phyloP scores from a whole-genome alignment of 2,113 vertebrate genomes.

The Lota lota region DNA sequence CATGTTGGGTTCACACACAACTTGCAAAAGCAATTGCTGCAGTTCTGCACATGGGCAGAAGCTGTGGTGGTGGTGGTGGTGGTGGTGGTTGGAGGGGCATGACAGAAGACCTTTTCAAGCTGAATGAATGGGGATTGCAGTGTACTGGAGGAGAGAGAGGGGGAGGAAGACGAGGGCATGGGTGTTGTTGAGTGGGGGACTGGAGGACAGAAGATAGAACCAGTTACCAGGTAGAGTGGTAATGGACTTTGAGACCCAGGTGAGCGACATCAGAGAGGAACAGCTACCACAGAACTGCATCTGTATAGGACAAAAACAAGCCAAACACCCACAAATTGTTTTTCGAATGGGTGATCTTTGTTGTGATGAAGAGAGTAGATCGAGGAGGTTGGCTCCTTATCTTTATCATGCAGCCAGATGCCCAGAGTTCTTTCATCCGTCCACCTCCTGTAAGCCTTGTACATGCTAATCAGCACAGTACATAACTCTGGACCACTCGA shows the following conservation, averaged over 20 bases:
- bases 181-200: conserved; percentile 20
- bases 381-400: conserved; percentile 44
- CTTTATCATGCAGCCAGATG: conserved; percentile 47
- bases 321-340: conserved; percentile 24
- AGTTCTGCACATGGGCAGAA: not conserved
- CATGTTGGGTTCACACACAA: not conserved
- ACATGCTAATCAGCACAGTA: conserved; percentile 10
- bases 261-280: conserved; percentile 42
- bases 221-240: conserved; percentile 28
- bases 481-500: not conserved
- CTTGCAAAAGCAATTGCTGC: not conserved
- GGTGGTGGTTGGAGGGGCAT: not conserved
- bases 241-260: conserved; percentile 34
- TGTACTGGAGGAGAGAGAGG: conserved; percentile 5
- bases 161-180: conserved; percentile 6
- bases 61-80: not conserved
- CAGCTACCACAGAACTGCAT: not conserved
- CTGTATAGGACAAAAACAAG: conserved; percentile 1
- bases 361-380: conserved; percentile 1
- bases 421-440: conserved; percentile 48
- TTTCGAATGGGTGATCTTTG: conserved; percentile 8
- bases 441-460: conserved; percentile 48
- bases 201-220: conserved; percentile 13
- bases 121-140: conserved; percentile 6
- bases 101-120: conserved; percentile 40